Base-by-base conservation (phyloP, 2,113 vertebrate species). In the Scomber japonicus region DNA sequence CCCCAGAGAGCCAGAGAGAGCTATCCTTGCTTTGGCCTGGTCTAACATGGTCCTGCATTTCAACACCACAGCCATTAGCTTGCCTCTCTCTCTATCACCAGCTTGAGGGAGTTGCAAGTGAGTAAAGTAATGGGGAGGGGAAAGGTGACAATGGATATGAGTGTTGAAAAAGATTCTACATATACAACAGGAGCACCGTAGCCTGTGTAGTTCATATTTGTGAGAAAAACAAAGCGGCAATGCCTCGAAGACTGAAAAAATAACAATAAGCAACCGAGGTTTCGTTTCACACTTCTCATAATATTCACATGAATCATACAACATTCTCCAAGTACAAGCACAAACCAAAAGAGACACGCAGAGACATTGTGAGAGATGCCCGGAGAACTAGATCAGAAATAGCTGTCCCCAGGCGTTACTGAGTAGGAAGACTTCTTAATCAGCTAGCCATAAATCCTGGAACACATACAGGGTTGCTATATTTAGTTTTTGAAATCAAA, bases 51-150 rank as follows among this genome's bases (percentile, higher is more conserved):
- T 48, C 12, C 75, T 76, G 49, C 53, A 46, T 93, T 87, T 91
- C 85, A 88, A 89, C 82, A 86, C 73, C 30, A 15, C 56, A 56
- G 71, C 87, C 89, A 92, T 93, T 90, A 93, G 82, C 78, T 30
- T 50, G 55, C 62, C 59, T 54, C 48, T 73, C 53, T 86, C 53
- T 86, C 81, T 30, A 69, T 84, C 82, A 81, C 31, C 83, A 45
- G 62, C 7, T 11, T 71, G 46, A 21, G 57, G 74, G 68, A 80
- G 74, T 69, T 57, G 83, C 88, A 45, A 49, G 71, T 19, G 57
- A 78, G 78, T 48, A 13, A 76, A 79, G 75, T 35, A 63, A 75
- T 15, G 51, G 16, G 59, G 16, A 5, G 46, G 50, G 5, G 31
- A 60, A 78, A 74, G 80, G 79, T 63, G 50, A 88, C 79, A 86